Base-by-base conservation (phyloP, 2,797 vertebrate genomes). In the Peromyscus melanophrys region DNA sequence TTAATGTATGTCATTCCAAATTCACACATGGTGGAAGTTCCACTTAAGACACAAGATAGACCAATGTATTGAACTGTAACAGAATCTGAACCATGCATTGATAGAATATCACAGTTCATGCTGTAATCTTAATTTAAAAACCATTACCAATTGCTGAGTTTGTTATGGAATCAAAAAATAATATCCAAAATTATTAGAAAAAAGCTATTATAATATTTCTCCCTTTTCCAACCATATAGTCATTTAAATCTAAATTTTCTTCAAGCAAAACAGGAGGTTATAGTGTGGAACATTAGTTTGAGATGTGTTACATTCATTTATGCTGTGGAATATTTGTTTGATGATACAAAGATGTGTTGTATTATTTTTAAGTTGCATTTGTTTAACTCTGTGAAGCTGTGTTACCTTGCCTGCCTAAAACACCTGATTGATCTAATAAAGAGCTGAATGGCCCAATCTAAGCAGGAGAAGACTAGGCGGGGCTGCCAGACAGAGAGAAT, bases 231-330 rank as follows among this genome's bases (percentile, higher is more conserved):
- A 34, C 57, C 65, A 59, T 43, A 43, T 43, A 52, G 6, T 37
- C 40, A 52, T 78, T 83, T 89, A 61, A 61, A 43, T 61, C 27
- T 19, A 1, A 81, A 86, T 76, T 90, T 89, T 78, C 49, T 75
- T 86, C 73, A 96, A 81, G 31, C 75, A 92, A 94, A 92, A 75
- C 21, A n/a, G 16, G 67, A n/a, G 16, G 67, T 69, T 69, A 69
- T 69, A n/a, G 17, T 69, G 34, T 69, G 67, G 8, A 69, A n/a
- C n/a, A 19, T 69, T n/a, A 19, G 34, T 19, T 69, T n/a, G 17
- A n/a, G 34, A 19, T 69, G 34, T 69, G 34, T n/a, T n/a, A 69
- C 7, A n/a, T n/a, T n/a, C n/a, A 34, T 69, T 69, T 69, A 69
- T 69, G 34, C 67, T 69, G 67, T 69, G 17, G 34, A n/a, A 69